Evolutionary conservation across 2,888 invertebrate species (phyloP), one percentile per base, ranked within the genome.

Genomic region (Hyppa rectilinea): DNA sequence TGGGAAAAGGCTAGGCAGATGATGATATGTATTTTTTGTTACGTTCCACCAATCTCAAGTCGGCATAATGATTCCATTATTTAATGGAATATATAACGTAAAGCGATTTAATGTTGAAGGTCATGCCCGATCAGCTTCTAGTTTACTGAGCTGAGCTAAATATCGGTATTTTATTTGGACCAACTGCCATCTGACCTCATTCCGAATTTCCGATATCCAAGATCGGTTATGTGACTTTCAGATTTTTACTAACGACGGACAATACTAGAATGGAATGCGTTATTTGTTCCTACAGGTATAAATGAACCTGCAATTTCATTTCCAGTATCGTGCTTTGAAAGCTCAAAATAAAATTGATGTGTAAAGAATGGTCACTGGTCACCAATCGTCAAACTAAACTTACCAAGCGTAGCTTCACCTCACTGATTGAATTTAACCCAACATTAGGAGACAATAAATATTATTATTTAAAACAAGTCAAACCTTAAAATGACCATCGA

Each of bases 161-260:
- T 45, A 64, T 36, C 26, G 2, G 20, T 36, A 64, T 29, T 64
- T 47, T 36, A 64, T 36, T 45, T 26, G 17, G 14, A 36, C n/a
- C 26, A n/a, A 64, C 6, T 34, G 34, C 14, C n/a, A n/a, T 36
- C 17, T 45, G 10, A 45, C 17, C 45, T 17, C 14, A 36, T 45
- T 36, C 34, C 2, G 2, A 6, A 34, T 26, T 45, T 63, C 2
- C 12, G 26, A 64, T 47, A 47, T 47, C 36, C 5, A 52, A 34
- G 0, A 14, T 52, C 34, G 17, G 10, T 23, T 60, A 23, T 36
- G 3, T 38, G 0, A 23, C 20, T 26, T 45, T 34, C 2, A 14
- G 5, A 36, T 9, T 63, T 23, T 40, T 14, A 5, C 9, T 40
- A 23, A 20, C 0, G 20, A 20, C 4, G 34, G 12, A 12, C 20